phyloP scores from a whole-genome alignment of 2,888 invertebrate species.

The Arge pagana region DNA sequence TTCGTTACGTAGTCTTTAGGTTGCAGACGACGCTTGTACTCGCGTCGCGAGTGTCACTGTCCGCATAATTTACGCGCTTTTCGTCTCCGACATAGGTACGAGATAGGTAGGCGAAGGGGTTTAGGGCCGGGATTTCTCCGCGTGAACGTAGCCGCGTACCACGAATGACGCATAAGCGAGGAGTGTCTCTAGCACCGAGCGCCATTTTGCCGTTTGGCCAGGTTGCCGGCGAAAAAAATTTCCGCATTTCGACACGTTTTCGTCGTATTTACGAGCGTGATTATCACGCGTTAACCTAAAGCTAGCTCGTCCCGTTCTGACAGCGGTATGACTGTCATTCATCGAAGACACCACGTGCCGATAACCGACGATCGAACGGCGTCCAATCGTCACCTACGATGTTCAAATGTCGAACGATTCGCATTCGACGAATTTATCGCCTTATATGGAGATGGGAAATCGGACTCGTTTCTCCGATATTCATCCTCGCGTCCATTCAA shows the following conservation, averaged over 20 bases:
- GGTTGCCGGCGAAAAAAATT: conserved; percentile 43
- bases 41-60: no score
- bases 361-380: background rate
- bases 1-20: no score
- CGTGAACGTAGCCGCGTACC: conserved; percentile 9
- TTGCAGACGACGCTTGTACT: no score
- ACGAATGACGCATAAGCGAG: conserved; percentile 45
- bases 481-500: background rate
- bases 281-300: no score
- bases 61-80: no score
- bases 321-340: background rate
- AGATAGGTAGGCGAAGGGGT: no score
- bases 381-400: conserved; percentile 5
- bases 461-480: conserved; percentile 23
- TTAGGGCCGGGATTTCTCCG: no score
- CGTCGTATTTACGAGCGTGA: background rate
- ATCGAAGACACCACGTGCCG: conserved; percentile 11
- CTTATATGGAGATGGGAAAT: conserved; percentile 41
- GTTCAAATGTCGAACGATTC: no score
- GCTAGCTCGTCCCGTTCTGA: background rate
- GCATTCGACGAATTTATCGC: conserved; percentile 34
- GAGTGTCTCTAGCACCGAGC: conserved; percentile 37
- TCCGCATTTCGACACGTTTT: conserved; percentile 3
- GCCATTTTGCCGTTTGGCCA: conserved; percentile 44
- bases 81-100: no score